phyloP scores from a whole-genome alignment of 2,797 vertebrate genomes.

The Myioborus melanocephalus region DNA sequence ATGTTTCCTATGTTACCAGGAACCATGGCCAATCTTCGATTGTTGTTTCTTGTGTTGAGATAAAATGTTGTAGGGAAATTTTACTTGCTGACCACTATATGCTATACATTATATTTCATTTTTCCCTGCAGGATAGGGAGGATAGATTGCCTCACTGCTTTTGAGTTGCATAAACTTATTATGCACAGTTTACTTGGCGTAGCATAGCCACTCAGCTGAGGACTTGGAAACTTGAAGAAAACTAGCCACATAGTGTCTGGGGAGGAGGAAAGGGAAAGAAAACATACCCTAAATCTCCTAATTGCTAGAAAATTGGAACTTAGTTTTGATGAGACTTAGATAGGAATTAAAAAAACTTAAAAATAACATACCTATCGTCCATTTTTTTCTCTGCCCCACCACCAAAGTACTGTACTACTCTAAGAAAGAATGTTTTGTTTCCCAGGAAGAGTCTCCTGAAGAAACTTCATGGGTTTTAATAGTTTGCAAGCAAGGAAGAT shows the following conservation, averaged over 20 bases:
- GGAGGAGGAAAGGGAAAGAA: background rate
- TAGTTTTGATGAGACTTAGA: background rate
- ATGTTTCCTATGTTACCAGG: background rate
- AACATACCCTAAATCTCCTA: fast-evolving
- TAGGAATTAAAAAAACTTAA: background rate
- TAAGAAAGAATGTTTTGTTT: background rate
- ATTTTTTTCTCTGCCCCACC: background rate
- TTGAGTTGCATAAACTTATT: background rate
- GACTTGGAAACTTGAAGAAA: background rate
- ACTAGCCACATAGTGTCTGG: background rate
- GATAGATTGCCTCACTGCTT: background rate
- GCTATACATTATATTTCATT: fast-evolving
- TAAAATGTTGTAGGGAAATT: background rate
- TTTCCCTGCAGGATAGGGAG: background rate
- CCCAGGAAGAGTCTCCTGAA: background rate
- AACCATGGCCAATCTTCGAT: background rate
- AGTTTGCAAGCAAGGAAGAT: background rate
- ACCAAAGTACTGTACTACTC: background rate
- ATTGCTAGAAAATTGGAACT: background rate
- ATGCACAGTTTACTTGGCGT: background rate
- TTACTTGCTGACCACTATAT: background rate
- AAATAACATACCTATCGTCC: background rate
- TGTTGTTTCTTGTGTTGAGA: background rate
- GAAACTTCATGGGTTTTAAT: background rate
- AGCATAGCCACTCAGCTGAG: background rate